Conservation (phyloP, 2,113 vertebrate species). For the Myrmecophaga tridactyla region DNA sequence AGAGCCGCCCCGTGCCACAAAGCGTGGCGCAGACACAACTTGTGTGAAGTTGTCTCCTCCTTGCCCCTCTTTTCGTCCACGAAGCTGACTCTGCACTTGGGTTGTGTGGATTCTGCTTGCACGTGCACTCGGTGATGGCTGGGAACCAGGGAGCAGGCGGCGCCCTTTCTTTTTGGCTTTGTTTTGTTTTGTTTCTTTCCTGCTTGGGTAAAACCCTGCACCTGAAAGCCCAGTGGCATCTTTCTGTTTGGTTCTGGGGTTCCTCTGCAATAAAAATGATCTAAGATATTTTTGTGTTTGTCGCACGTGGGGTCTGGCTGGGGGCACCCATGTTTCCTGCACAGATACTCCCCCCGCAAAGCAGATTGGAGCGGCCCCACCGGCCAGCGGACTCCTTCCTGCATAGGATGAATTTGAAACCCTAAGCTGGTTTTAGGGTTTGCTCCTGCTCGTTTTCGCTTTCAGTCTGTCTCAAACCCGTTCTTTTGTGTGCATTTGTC, state of each 20-base stretch:
- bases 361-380: neutral
- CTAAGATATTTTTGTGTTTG: too few species aligned
- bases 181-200: too few species aligned
- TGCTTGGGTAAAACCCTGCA: too few species aligned
- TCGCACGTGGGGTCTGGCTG: constrained; percentile 44
- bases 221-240: too few species aligned
- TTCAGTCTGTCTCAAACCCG: neutral
- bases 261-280: too few species aligned
- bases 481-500: neutral
- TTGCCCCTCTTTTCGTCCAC: neutral
- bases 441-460: neutral
- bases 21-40: constrained; percentile 82
- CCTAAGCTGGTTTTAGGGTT: constrained; percentile 9
- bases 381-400: neutral
- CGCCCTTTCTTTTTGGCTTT: too few species aligned
- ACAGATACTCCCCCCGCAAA: neutral
- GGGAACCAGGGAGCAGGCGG: constrained; percentile 53
- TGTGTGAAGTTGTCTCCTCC: constrained; percentile 80
- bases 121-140: constrained; percentile 78
- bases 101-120: neutral
- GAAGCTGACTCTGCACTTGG: constrained; percentile 63
- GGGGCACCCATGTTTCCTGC: neutral
- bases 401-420: neutral
- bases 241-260: constrained; percentile 59
- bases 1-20: constrained; percentile 86